Evolutionary conservation across 92 coral and sea anemone species (phyloP), one percentile per base, ranked within the genome.

Genomic region (Nematostella vectensis): DNA sequence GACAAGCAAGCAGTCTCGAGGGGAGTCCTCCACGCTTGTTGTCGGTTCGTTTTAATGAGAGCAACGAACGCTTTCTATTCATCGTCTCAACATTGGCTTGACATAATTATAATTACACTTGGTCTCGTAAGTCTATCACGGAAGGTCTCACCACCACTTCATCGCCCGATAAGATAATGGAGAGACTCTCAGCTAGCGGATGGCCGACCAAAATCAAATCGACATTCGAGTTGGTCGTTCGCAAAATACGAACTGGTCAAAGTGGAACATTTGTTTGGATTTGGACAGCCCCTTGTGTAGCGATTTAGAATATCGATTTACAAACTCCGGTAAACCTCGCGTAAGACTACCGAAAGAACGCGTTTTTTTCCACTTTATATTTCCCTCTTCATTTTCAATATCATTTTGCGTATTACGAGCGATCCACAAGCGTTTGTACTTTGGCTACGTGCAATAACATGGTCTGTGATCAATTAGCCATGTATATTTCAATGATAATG

Each of bases 21-120:
- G 63, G 71, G 63, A 70, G n/a, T n/a, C 68, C 68, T 50, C 71
- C 65, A 69, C 61, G 65, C 74, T 66, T 57, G 88, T 65, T 74
- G 78, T 73, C 61, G 78, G 94, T 50, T 84, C 88, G 94, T 58
- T 84, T 84, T 84, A 84, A 84, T 84, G 86, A 80, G 83, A 40
- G 49, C 83, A 70, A 29, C 75, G 64, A 74, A 74, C 74, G 80
- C 74, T 84, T n/a, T 75, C 77, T 69, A 84, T 74, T 74, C 72
- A 79, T 67, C 66, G 71, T 51, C 53, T 55, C 48, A 76, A 78
- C 83, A 84, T 70, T 75, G 80, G 76, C 42, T 66, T 60, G 25
- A 48, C 68, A 38, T 84, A 74, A 80, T 68, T 78, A 58, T 68
- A 83, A 81, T 75, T 84, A 80, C 71, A 44, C 69, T 67, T 63